A percentile compares a stretch with the other conserved stretches of the same genome.
Evolutionary conservation across 2,113 vertebrate genomes (phyloP).

Genomic region (Isichthys henryi): DNA sequence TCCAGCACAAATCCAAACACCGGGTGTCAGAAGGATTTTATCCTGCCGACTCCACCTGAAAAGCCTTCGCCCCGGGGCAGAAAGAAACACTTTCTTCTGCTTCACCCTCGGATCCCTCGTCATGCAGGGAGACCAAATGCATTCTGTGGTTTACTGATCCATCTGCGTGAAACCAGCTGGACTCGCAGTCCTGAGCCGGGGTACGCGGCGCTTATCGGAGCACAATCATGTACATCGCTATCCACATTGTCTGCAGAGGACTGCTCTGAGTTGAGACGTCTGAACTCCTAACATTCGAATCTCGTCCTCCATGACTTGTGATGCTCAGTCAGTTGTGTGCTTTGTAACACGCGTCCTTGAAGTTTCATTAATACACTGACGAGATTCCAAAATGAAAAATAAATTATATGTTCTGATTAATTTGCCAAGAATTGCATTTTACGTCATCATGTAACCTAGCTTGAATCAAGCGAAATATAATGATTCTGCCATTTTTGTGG

Average conservation of each 20-base stretch:
- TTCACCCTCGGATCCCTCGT: not conserved
- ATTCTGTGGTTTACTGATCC: not conserved
- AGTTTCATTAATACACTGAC: not conserved
- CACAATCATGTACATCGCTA: not conserved
- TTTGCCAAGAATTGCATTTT: not conserved
- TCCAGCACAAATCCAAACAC: not conserved
- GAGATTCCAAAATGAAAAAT: not conserved
- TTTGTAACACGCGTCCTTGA: not conserved
- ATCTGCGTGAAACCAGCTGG: not conserved
- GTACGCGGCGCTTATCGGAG: not conserved
- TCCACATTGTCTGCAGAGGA: not conserved
- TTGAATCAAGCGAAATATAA: not conserved
- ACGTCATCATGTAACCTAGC: not conserved
- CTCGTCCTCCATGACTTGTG: not conserved
- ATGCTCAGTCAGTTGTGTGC: not conserved
- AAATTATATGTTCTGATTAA: not conserved
- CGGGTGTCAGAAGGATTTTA: slow-evolving; percentile 1
- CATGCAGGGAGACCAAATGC: not conserved
- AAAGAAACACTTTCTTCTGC: not conserved
- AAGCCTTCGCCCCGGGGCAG: not conserved
- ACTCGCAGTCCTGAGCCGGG: not conserved
- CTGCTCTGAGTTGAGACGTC: not conserved
- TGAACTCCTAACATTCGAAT: not conserved
- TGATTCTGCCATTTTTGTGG: not conserved
- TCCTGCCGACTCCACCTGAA: not conserved